Conservation (phyloP, 2,797 vertebrate species). For the Falco novaeseelandiae region DNA sequence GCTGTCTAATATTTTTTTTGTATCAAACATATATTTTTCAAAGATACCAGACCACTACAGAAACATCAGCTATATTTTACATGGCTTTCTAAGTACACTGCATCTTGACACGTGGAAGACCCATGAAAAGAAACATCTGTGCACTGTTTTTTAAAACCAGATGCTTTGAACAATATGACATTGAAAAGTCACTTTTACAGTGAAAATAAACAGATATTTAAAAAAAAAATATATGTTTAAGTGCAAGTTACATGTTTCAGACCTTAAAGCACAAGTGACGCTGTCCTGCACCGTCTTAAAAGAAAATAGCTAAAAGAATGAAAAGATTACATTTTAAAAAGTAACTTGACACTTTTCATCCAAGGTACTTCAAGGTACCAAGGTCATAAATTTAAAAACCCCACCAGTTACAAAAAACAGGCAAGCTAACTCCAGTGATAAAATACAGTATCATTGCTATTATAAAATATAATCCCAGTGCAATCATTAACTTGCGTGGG, state of each 20-base stretch:
- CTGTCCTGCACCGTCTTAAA: background rate
- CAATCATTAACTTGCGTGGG: background rate
- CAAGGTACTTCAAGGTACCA: background rate
- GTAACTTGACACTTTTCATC: conserved; percentile 20
- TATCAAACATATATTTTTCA: background rate
- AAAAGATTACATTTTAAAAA: conserved; percentile 12
- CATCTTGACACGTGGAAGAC: background rate
- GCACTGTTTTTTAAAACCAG: background rate
- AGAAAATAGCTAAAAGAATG: conserved; percentile 33
- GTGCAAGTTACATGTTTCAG: background rate
- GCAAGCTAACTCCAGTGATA: conserved; percentile 22
- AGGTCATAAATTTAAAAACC: conserved; percentile 30
- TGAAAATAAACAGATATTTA: background rate
- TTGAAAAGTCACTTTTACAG: background rate
- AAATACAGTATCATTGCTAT: background rate
- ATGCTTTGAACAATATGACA: background rate
- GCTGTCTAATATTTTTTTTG: background rate
- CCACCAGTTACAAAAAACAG: background rate
- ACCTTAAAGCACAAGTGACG: background rate
- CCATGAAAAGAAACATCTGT: background rate
- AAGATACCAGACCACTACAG: background rate
- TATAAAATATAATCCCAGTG: conserved; percentile 10
- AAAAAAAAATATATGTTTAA: background rate
- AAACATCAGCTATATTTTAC: background rate
- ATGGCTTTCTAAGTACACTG: background rate